Evolutionary conservation across 1,140 invertebrate species (phyloP).

Genomic region (Penaeus chinensis): DNA sequence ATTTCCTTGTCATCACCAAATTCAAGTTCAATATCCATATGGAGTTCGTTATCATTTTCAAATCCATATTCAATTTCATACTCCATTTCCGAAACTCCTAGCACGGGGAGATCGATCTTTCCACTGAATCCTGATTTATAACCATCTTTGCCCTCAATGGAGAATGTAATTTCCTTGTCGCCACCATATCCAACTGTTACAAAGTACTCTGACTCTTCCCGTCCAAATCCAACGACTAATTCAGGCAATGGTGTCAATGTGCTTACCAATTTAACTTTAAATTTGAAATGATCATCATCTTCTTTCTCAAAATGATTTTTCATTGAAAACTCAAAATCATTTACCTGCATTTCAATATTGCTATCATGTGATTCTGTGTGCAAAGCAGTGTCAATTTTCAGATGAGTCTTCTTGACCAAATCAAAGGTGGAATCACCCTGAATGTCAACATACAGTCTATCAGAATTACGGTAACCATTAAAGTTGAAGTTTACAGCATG

Average conservation of each 20-base stretch:
- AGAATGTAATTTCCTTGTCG: background rate
- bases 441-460: background rate
- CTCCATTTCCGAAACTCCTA: background rate
- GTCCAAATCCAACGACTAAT: background rate
- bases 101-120: background rate
- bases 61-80: slow-evolving; percentile 5
- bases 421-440: background rate
- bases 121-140: slow-evolving; percentile 6
- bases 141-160: background rate
- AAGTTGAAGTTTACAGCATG: background rate
- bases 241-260: too few species aligned
- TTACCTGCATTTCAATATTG: too few species aligned
- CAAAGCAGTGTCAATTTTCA: too few species aligned
- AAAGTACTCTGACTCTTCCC: background rate
- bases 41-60: background rate
- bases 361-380: too few species aligned
- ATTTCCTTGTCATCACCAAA: background rate
- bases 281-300: too few species aligned
- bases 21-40: background rate
- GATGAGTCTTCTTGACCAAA: background rate
- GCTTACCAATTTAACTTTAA: too few species aligned
- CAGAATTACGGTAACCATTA: background rate
- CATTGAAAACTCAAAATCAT: too few species aligned
- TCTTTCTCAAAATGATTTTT: too few species aligned
- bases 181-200: background rate